Base-by-base conservation (phyloP, 2,888 invertebrate species). In the Drosophila mulleri region DNA sequence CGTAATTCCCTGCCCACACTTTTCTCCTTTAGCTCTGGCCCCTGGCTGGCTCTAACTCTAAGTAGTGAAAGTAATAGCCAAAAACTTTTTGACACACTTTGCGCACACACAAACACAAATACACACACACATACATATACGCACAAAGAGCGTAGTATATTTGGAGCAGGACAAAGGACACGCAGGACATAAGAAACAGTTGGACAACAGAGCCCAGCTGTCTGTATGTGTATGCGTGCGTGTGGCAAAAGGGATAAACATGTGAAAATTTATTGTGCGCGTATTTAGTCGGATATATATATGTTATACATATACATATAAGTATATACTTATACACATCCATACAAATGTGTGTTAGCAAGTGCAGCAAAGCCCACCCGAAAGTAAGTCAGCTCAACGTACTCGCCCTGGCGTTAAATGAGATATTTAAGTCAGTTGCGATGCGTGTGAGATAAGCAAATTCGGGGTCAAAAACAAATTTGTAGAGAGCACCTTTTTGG, bases 371-470 rank as follows among this genome's bases (percentile, higher is more conserved):
- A 58, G 35, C 54, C 48, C 7, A 23, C 48, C 35, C 45, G 65
- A 67, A 69, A 62, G 65, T 70, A 74, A 74, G 58, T 78, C 64
- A 67, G 75, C 70, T 71, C 65, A 75, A 58, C 80, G 62, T 71
- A 88, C 70, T 88, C 86, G 75, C 63, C 78, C 88, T 87, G 88
- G 89, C 89, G 89, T 86, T 87, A 89, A 89, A 89, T 89, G 89
- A 83, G 89, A 85, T 88, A 87, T 89, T 89, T 83, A 88, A 90
- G 80, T 81, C 88, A 79, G 83, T 80, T 52, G 69, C 78, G 86
- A 90, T 90, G 80, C 72, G 64, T 86, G 54, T 58, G 73, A 74
- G 89, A 89, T 88, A 89, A 83, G 75, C 79, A 75, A 79, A 89
- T 52, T 84, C 20, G 47, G 83, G 85, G 82, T 89, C 81, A 85